phyloP scores from a whole-genome alignment of 2,888 invertebrate genomes.

The Orchesellides sinensis region DNA sequence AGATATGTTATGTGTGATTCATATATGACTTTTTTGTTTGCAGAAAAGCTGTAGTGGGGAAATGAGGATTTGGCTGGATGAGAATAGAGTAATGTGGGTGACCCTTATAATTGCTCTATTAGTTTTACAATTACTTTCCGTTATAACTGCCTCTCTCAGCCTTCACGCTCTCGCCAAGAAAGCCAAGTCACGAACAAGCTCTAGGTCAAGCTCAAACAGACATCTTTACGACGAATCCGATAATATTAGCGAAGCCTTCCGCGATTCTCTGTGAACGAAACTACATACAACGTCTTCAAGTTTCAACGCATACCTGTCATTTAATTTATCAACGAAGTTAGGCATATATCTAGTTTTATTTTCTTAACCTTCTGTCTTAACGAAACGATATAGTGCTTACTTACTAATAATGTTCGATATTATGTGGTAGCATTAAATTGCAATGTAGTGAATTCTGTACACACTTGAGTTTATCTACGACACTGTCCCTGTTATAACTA shows the following conservation, averaged over 20 bases:
- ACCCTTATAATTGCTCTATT: slow-evolving; percentile 75
- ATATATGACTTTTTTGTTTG: slow-evolving; percentile 34
- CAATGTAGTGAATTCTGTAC: background rate
- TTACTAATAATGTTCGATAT: background rate
- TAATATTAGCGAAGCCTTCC: slow-evolving; percentile 73
- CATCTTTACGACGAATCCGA: slow-evolving; percentile 74
- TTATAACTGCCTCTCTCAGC: slow-evolving; percentile 74
- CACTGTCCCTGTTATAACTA: no score
- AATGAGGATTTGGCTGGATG: slow-evolving; percentile 76
- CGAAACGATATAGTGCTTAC: background rate
- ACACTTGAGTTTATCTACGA: background rate
- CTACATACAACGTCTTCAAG: background rate
- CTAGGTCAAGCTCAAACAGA: slow-evolving; percentile 73
- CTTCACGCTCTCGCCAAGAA: slow-evolving; percentile 73
- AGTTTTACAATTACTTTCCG: slow-evolving; percentile 75
- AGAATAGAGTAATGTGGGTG: slow-evolving; percentile 76
- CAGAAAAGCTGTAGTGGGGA: slow-evolving; percentile 76
- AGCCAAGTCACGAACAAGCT: slow-evolving; percentile 71
- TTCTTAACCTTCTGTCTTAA: no score
- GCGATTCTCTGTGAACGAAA: slow-evolving; percentile 69
- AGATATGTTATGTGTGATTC: no score
- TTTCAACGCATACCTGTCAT: background rate
- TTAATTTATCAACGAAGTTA: background rate
- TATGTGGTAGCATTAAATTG: background rate
- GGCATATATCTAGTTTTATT: no score